Evolutionary conservation across 1,140 invertebrate species (phyloP), one percentile per base, ranked within the genome.

Genomic region (Bathynomus jamesi): DNA sequence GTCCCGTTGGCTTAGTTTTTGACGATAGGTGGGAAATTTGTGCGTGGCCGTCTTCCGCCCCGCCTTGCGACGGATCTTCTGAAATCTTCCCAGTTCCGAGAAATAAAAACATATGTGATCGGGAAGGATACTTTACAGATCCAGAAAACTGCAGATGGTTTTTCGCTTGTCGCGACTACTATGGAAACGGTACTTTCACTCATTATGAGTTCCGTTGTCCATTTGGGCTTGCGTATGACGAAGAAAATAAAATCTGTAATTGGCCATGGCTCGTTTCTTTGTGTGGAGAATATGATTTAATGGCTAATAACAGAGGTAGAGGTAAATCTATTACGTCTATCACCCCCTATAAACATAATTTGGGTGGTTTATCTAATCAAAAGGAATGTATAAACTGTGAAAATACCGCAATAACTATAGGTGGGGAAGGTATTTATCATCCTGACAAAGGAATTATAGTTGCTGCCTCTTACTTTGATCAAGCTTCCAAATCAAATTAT

Each of bases 81-180:
- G 82, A 83, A 75, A 79, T 83, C 24, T 89, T 81, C 78, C 86
- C 61, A 87, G 90, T 82, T 86, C 89, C 28, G 79, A 84, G 77
- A 82, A 86, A 81, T 85, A 88, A 86, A 80, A 82, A 81, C 69
- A 28, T 79, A 13, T 83, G 83, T 72, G 77, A 78, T 1, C 78
- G 82, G 79, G 77, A 82, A 85, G 89, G 89, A 67, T 88, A 90
- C 78, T 92, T 90, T 79, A 89, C 88, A 0, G 90, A 93, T 83
- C 90, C 90, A 0, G 87, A 90, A 80, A 91, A 93, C 81, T 93
- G 91, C 76, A 85, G 90, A 67, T 92, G 90, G 89, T 93, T 93
- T 85, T 92, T 91, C 79, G 90, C 91, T 24, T 93, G 91, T 81
- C 72, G 71, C 30, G 90, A 91, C 81, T 87, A 91, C 78, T 87